These are phyloP conservation scores for Ceriagrion tenellum DNA, from an alignment of 2,888 invertebrate genomes.

Conservation along the genomic window DNA sequence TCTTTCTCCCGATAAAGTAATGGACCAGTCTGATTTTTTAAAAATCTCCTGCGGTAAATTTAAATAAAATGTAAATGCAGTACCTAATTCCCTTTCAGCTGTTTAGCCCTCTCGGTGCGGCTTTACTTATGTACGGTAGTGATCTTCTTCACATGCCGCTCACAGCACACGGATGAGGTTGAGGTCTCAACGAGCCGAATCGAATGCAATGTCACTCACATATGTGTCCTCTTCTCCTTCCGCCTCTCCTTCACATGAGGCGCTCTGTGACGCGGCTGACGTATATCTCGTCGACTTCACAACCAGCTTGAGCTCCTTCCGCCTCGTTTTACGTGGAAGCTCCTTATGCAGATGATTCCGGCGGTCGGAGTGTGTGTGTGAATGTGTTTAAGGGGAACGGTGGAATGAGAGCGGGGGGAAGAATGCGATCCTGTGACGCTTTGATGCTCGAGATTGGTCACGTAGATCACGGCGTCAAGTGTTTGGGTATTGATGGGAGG, in stretches of 20 bases:
- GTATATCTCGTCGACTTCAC: neutral
- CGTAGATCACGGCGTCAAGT: neutral
- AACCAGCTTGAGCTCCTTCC: neutral
- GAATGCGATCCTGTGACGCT: neutral
- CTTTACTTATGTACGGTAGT: neutral
- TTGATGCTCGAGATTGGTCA: neutral
- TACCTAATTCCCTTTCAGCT: neutral
- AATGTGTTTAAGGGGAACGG: no score
- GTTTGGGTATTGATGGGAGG: neutral
- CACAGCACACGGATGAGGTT: constrained; percentile 35
- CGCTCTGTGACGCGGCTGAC: neutral
- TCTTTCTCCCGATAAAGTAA: neutral
- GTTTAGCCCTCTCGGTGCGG: neutral
- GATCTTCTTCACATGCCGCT: constrained; percentile 44
- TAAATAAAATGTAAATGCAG: neutral
- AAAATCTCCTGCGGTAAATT: neutral
- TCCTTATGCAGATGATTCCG: constrained; percentile 19
- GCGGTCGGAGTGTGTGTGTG: neutral
- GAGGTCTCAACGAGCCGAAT: constrained; percentile 20
- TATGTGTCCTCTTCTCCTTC: neutral
- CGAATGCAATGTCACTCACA: constrained; percentile 35
- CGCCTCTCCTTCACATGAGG: neutral
- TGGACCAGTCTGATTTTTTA: neutral
- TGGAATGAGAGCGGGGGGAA: neutral
- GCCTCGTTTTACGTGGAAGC: neutral